A percentile compares a stretch with the other conserved stretches of the same genome.
Conservation (phyloP, 2,113 vertebrate genomes). For the Cyprinodon tularosa region DNA sequence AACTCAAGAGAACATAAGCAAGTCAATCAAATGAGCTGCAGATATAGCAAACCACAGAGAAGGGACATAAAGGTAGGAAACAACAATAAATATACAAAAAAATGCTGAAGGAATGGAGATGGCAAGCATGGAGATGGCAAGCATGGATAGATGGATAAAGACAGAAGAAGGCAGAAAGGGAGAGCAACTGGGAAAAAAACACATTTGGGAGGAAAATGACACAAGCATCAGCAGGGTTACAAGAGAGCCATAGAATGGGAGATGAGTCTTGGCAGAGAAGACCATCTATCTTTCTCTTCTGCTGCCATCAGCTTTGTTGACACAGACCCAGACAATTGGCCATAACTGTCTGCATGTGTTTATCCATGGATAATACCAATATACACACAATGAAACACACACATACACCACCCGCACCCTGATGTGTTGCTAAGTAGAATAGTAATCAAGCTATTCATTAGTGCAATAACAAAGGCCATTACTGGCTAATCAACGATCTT, state of each 20-base stretch:
- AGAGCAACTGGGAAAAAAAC: constrained; percentile 41
- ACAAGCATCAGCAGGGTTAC: constrained; percentile 21
- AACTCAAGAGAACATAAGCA: constrained; percentile 30
- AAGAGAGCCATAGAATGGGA: constrained; percentile 34
- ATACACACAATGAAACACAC: constrained; percentile 32
- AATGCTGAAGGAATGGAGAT: not conserved
- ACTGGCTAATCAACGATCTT: constrained; percentile 85
- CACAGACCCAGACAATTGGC: constrained; percentile 64
- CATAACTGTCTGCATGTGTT: constrained; percentile 50
- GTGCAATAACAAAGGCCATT: constrained; percentile 83
- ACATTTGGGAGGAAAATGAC: constrained; percentile 30
- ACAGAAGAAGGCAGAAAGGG: constrained; percentile 20
- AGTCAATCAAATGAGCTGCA: constrained; percentile 50
- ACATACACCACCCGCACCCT: constrained; percentile 29
- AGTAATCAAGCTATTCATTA: constrained; percentile 88
- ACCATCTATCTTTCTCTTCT: constrained; percentile 62
- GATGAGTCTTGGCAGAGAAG: constrained; percentile 52
- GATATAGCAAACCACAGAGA: constrained; percentile 13
- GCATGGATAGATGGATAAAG: constrained; percentile 24
- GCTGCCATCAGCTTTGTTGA: constrained; percentile 66
- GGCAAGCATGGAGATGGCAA: not conserved
- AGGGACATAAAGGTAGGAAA: not conserved
- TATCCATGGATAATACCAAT: constrained; percentile 56
- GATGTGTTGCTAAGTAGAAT: constrained; percentile 74
- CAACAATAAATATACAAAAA: not conserved